phyloP scores from a whole-genome alignment of 1,140 invertebrate genomes.

The Cecropterus lyciades region DNA sequence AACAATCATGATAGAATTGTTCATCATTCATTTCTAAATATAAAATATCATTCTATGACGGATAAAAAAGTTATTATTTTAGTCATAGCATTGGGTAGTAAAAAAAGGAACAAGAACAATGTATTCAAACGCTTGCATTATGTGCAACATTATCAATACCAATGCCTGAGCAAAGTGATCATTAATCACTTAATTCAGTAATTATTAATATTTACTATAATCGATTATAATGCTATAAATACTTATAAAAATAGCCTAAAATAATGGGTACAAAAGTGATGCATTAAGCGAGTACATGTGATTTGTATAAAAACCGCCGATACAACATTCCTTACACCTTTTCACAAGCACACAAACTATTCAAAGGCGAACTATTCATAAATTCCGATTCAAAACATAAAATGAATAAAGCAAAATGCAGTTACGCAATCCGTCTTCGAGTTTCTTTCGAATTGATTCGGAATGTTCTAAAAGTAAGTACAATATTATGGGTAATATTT shows the following conservation, averaged over 20 bases:
- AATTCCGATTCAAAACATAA: no score
- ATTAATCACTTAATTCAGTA: neutral
- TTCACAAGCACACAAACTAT: slow-evolving; percentile 12
- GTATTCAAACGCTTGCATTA: no score
- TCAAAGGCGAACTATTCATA: neutral
- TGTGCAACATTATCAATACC: neutral
- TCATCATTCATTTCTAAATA: no score
- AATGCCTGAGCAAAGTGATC: neutral
- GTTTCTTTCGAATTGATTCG: slow-evolving; percentile 4
- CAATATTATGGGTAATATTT: slow-evolving; percentile 21
- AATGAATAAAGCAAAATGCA: no score
- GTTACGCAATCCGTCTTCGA: neutral
- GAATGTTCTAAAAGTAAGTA: slow-evolving; percentile 30
- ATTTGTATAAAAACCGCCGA: slow-evolving; percentile 12
- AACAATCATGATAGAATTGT: no score
- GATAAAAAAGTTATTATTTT: no score
- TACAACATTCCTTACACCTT: slow-evolving; percentile 7
- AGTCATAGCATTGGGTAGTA: no score
- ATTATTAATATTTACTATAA: slow-evolving; percentile 4
- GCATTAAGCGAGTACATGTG: slow-evolving; percentile 38
- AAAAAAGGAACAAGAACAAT: no score
- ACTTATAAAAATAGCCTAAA: slow-evolving; percentile 33
- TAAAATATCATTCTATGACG: no score
- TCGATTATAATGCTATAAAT: slow-evolving; percentile 25
- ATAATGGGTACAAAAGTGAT: slow-evolving; percentile 41